phyloP scores from a whole-genome alignment of 2,888 invertebrate species.

The Microctonus hyperodae region DNA sequence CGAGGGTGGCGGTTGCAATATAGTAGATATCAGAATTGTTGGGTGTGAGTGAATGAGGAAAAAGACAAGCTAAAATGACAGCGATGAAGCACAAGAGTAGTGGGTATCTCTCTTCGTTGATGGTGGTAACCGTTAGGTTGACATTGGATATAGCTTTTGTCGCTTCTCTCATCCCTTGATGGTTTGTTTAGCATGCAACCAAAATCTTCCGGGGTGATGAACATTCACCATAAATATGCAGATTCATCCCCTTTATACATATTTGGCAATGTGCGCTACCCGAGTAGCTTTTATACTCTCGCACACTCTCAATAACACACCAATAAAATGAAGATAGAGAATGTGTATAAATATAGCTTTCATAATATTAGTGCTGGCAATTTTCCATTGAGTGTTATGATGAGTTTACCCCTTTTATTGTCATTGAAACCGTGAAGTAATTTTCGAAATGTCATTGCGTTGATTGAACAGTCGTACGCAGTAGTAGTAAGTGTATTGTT shows the following conservation, averaged over 20 bases:
- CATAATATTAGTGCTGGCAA: conserved; percentile 6
- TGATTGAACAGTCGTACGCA: neutral
- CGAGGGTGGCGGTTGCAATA: conserved; percentile 23
- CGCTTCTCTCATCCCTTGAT: neutral
- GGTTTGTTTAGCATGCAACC: conserved; percentile 55
- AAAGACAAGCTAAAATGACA: conserved; percentile 10
- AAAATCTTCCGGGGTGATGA: conserved; percentile 54
- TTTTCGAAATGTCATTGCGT: neutral
- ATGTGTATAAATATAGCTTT: conserved; percentile 3
- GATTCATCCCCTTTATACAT: conserved; percentile 40
- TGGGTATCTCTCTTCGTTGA: neutral
- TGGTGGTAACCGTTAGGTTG: conserved; percentile 23
- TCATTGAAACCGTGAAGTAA: neutral
- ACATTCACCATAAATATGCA: conserved; percentile 57
- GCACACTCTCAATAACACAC: conserved; percentile 9
- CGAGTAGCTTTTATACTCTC: neutral
- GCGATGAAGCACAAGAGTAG: neutral
- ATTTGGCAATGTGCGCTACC: neutral
- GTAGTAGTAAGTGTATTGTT: neutral
- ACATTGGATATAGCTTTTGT: conserved; percentile 33
- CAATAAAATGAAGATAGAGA: neutral
- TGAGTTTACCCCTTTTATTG: neutral
- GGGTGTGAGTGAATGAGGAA: conserved; percentile 25
- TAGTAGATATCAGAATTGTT: conserved; percentile 22
- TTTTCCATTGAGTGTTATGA: neutral